Evolutionary conservation across 1,140 invertebrate species (phyloP).

Genomic region (Zaprionus davidi): DNA sequence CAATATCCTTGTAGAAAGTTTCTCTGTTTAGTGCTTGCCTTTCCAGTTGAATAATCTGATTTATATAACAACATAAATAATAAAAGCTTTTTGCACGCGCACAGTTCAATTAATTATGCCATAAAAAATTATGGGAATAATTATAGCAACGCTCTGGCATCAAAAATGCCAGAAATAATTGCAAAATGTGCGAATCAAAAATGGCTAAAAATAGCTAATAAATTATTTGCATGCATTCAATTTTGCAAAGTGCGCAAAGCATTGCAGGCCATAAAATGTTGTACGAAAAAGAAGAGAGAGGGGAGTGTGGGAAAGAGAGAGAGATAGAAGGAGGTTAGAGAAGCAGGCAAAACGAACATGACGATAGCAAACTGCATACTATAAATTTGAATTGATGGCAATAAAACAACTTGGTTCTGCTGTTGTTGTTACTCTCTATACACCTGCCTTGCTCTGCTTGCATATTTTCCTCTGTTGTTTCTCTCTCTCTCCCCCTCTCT

Average conservation of each 20-base stretch:
- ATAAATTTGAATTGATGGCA: conserved; percentile 61
- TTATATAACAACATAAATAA: conserved; percentile 7
- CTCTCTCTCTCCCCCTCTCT: neutral
- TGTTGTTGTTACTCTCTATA: neutral
- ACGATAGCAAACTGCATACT: conserved; percentile 44
- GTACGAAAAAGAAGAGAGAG: neutral
- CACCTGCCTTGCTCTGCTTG: neutral
- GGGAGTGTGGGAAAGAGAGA: neutral
- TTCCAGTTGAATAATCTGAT: neutral
- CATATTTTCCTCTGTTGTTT: neutral
- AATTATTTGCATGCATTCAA: conserved; percentile 58
- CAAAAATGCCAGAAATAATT: neutral
- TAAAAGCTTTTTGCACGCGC: neutral
- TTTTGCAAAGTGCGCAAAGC: conserved; percentile 43
- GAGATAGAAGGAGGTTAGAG: neutral
- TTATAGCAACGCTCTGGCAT: neutral
- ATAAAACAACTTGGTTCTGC: conserved; percentile 54
- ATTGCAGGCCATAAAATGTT: conserved; percentile 50
- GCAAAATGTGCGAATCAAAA: neutral
- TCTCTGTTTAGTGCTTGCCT: neutral
- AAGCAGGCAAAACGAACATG: neutral
- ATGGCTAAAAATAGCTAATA: conserved; percentile 40
- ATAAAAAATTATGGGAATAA: conserved; percentile 1
- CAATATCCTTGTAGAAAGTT: neutral
- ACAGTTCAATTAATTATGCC: neutral